Conservation (phyloP, 2,888 invertebrate genomes). For the Mythimna loreyi region DNA sequence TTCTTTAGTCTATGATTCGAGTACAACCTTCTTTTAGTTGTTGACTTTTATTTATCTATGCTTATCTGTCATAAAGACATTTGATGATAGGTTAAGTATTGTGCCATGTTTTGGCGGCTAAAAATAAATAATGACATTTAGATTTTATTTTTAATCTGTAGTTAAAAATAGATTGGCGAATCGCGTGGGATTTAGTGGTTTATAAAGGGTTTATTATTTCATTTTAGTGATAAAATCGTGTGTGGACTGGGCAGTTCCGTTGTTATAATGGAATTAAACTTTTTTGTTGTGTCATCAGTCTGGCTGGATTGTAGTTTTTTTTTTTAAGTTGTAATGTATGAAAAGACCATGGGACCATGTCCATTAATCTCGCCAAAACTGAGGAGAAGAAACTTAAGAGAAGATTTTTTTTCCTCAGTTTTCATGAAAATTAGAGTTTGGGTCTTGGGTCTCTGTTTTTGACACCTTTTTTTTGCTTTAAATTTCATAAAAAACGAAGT, state of each 20-base stretch:
- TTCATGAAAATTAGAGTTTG: no score
- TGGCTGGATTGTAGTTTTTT: neutral
- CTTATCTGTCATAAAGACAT: neutral
- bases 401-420: no score
- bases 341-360: no score
- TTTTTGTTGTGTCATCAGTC: conserved; percentile 11
- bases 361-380: no score
- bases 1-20: conserved; percentile 40
- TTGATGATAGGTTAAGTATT: conserved; percentile 1
- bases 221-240: conserved; percentile 11
- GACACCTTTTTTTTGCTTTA: no score
- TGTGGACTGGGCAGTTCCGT: neutral
- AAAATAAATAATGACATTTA: conserved; percentile 9
- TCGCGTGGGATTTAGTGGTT: conserved; percentile 11
- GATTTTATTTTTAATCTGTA: conserved; percentile 8
- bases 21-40: conserved; percentile 20
- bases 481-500: no score
- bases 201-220: neutral
- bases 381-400: no score
- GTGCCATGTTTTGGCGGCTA: conserved; percentile 11
- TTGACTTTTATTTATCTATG: conserved; percentile 37
- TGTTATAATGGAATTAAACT: conserved; percentile 27
- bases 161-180: conserved; percentile 14
- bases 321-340: neutral
- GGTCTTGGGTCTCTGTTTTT: no score